These are phyloP conservation scores for Rhinophrynus dorsalis DNA, from an alignment of 2,797 vertebrate species.

Conservation along the genomic window DNA sequence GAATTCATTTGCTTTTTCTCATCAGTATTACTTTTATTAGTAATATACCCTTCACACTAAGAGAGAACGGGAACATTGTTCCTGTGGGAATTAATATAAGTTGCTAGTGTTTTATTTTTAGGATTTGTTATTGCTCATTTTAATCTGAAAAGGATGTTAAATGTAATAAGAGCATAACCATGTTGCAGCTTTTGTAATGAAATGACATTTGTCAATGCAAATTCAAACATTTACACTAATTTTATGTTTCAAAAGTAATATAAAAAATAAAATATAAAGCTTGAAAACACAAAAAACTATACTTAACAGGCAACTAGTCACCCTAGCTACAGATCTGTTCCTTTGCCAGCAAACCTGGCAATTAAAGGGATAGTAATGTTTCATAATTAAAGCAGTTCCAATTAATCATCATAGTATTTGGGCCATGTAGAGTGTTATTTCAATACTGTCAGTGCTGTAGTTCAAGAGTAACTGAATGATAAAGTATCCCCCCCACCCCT, in stretches of 20 bases:
- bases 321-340: too few relatives aligned
- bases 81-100: conserved; percentile 24
- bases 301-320: too few relatives aligned
- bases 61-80: conserved; percentile 39
- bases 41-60: conserved; percentile 28
- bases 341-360: too few relatives aligned
- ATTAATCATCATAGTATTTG: too few relatives aligned
- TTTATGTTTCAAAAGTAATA: conserved; percentile 8
- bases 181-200: not conserved
- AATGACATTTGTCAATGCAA: not conserved
- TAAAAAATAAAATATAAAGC: too few relatives aligned
- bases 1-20: conserved; percentile 25
- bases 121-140: conserved; percentile 26
- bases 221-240: not conserved
- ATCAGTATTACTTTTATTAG: conserved; percentile 11
- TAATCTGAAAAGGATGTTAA: conserved; percentile 5
- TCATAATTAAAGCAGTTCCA: too few relatives aligned
- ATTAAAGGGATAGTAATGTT: too few relatives aligned
- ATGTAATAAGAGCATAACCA: conserved; percentile 3
- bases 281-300: too few relatives aligned
- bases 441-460: too few relatives aligned
- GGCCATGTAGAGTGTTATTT: too few relatives aligned
- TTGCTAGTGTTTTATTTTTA: conserved; percentile 36
- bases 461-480: too few relatives aligned
- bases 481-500: too few relatives aligned